These are phyloP conservation scores for Lymantria monacha DNA, from an alignment of 2,888 invertebrate species.

Conservation along the genomic window DNA sequence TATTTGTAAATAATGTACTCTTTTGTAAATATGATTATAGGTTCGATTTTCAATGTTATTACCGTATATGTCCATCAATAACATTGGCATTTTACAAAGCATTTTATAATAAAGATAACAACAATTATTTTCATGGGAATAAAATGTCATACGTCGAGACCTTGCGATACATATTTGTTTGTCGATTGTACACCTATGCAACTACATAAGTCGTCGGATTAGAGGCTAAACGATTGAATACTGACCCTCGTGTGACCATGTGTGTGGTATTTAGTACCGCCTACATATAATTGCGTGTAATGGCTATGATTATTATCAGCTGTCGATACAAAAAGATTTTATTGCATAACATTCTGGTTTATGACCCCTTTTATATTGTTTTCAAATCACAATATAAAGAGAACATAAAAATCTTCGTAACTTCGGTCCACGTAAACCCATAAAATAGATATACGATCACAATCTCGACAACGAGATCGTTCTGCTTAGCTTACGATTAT, in stretches of 20 bases:
- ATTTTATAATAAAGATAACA: constrained; percentile 16
- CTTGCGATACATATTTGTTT: constrained; percentile 12
- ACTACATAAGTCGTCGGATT: constrained; percentile 1
- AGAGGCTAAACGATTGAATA: constrained; percentile 11
- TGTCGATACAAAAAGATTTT: constrained; percentile 11
- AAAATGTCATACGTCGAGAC: constrained; percentile 23
- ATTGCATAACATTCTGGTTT: no score
- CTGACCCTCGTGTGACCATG: constrained; percentile 29
- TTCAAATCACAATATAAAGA: no score
- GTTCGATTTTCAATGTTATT: no score
- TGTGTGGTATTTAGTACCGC: constrained; percentile 6
- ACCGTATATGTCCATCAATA: no score
- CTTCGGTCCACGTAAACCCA: no score
- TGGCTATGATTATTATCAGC: constrained; percentile 15
- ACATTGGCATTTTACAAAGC: no score
- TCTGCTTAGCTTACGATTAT: constrained; percentile 16
- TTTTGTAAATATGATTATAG: no score
- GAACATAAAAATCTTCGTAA: no score
- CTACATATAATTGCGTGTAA: constrained; percentile 14
- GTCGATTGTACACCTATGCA: constrained; percentile 2
- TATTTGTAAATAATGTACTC: no score
- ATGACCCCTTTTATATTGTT: no score
- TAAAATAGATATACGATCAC: background rate
- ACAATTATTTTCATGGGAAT: constrained; percentile 43
- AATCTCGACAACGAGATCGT: constrained; percentile 3